phyloP scores from a whole-genome alignment of 1,140 invertebrate species.

The Agrypnia vestita region DNA sequence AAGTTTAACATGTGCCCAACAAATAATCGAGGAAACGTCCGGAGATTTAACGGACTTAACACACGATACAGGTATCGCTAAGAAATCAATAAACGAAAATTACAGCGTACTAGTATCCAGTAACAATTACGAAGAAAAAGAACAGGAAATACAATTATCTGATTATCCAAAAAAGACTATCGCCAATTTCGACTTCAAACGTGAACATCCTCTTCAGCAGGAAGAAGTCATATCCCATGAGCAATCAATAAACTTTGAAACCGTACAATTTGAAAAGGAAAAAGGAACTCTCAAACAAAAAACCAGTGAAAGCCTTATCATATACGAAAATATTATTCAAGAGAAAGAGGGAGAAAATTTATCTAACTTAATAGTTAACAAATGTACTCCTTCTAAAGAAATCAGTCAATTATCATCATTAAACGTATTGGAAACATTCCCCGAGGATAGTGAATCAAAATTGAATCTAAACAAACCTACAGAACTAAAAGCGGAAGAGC shows the following conservation, averaged over 20 bases:
- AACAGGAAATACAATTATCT: conserved; percentile 62
- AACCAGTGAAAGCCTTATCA: conserved; percentile 70
- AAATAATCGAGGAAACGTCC: conserved; percentile 64
- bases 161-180: conserved; percentile 62
- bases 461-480: conserved; percentile 61
- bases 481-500: conserved; percentile 61
- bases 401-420: conserved; percentile 44
- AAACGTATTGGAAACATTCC: conserved; percentile 59
- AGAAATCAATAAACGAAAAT: conserved; percentile 63
- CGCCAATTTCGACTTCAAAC: conserved; percentile 63
- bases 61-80: conserved; percentile 50
- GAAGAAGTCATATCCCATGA: conserved; percentile 66
- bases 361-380: conserved; percentile 63
- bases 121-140: conserved; percentile 64
- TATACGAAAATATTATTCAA: conserved; percentile 66
- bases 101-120: conserved; percentile 63
- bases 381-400: conserved; percentile 36
- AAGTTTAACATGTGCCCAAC: conserved; percentile 60
- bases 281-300: conserved; percentile 68
- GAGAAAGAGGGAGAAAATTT: conserved; percentile 68
- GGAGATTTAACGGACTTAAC: conserved; percentile 29
- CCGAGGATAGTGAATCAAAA: conserved; percentile 59
- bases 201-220: conserved; percentile 66
- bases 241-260: conserved; percentile 63
- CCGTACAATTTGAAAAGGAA: conserved; percentile 60